Evolutionary conservation across 2,797 vertebrate species (phyloP).

Genomic region (Lacerta agilis): DNA sequence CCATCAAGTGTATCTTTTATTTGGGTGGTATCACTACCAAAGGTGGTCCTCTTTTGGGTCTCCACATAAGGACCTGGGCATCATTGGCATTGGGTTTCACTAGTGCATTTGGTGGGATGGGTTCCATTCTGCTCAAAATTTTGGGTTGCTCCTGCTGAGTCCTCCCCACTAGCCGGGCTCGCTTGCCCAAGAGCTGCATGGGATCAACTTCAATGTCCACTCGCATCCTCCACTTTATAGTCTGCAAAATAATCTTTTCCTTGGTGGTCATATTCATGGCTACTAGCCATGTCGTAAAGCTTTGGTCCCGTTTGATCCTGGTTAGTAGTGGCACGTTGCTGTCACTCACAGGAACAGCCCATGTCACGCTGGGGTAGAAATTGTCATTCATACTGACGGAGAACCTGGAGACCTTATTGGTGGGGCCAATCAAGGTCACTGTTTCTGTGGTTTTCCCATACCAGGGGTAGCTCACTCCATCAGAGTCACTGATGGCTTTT

Average conservation of each 20-base stretch:
- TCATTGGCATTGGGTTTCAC: constrained; percentile 97
- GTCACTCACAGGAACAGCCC: constrained; percentile 97
- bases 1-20: constrained; percentile 71
- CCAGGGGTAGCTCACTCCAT: constrained; percentile 98
- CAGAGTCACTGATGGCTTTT: constrained; percentile 97
- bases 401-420: constrained; percentile 93
- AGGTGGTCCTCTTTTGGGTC: constrained; percentile 91
- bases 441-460: constrained; percentile 98
- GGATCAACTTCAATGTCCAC: constrained; percentile 95
- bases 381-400: constrained; percentile 99
- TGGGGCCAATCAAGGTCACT: constrained; percentile 92
- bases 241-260: constrained; percentile 96
- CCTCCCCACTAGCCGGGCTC: constrained; percentile 91
- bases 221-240: constrained; percentile 98
- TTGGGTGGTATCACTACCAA: constrained; percentile 96
- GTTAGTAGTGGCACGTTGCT: constrained; percentile 94
- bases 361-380: constrained; percentile 98
- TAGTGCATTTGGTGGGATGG: constrained; percentile 92
- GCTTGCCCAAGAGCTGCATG: constrained; percentile 88
- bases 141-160: constrained; percentile 95
- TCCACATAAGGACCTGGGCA: constrained; percentile 98
- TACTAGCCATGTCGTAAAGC: constrained; percentile 98
- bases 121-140: constrained; percentile 94
- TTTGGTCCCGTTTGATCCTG: constrained; percentile 96
- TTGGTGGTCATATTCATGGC: constrained; percentile 92